Evolutionary conservation across 1,140 invertebrate species (phyloP), one percentile per base, ranked within the genome.

Genomic region (Drosophila varians): DNA sequence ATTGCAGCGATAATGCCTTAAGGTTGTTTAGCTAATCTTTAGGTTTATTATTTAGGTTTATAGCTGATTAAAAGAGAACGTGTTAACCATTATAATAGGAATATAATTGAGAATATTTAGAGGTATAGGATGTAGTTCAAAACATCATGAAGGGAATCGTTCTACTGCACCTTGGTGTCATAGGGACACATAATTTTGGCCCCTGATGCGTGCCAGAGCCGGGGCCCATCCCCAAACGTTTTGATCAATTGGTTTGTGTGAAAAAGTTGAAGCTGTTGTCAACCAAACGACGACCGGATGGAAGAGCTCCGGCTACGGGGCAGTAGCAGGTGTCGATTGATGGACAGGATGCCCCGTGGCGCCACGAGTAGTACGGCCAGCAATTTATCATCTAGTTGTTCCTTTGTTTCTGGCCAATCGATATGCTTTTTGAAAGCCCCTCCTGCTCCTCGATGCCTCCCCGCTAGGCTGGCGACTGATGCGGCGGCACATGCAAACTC

Each of bases 301-400:
- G 36, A 38, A 12, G 36, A 21, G 21, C 61, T 61, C 61, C 36
- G 14, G 36, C 14, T 64, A 36, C n/a, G 40, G 43, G 49, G 16
- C 26, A 16, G 36, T 28, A 69, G 26, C 69, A 73, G 69, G 69
- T 73, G 69, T 73, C 42, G 62, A 73, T 54, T 73, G 69, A 73
- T 54, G 69, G 69, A 72, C 69, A 72, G 56, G 36, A 43, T 25
- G 25, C 53, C 47, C 68, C 70, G 23, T 45, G 65, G 57, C 48
- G 56, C 34, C 60, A 58, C n/a, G 2, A 61, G 69, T 28, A 25
- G 26, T 6, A 19, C 1, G 45, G 14, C 40, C 53, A 8, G 64
- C 82, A 77, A 87, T 87, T 87, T 82, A 87, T 87, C 83, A 87
- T 72, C 43, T 72, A 61, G 34, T 74, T 62, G 62, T 54, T 69